Conservation (phyloP, 2,888 invertebrate genomes). For the Agriopis leucophaearia region DNA sequence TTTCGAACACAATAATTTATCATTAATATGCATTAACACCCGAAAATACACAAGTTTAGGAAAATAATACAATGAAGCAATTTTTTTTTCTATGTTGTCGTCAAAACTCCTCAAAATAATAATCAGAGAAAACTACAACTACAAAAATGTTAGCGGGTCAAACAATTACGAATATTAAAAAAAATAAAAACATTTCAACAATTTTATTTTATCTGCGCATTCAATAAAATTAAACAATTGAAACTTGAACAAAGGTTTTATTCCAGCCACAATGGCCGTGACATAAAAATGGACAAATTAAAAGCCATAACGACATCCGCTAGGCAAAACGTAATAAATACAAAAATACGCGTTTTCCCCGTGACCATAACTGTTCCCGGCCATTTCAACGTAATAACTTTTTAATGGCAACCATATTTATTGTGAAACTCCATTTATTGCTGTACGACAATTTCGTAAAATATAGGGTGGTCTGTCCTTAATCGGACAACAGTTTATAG, state of each 20-base stretch:
- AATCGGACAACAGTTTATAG: conserved; percentile 26
- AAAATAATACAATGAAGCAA: no score
- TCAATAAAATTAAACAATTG: conserved; percentile 11
- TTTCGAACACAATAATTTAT: no score
- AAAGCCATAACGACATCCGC: conserved; percentile 26
- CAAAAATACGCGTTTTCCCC: conserved; percentile 38
- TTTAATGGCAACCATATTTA: conserved; percentile 58
- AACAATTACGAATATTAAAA: no score
- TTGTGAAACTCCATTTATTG: conserved; percentile 51
- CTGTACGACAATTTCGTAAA: conserved; percentile 43
- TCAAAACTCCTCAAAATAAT: no score
- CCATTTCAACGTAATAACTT: conserved; percentile 57
- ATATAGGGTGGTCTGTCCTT: conserved; percentile 37
- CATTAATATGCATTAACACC: no score
- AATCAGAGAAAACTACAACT: no score
- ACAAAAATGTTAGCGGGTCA: no score
- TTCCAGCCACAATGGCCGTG: conserved; percentile 8
- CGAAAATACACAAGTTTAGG: no score
- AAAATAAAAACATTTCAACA: no score
- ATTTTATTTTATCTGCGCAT: background rate
- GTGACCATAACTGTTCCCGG: conserved; percentile 39
- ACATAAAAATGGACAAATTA: conserved; percentile 26
- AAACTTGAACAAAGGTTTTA: conserved; percentile 16
- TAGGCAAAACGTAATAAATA: conserved; percentile 35
- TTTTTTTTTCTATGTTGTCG: no score